Evolutionary conservation across 2,888 invertebrate genomes (phyloP).

Genomic region (Scaptomyza reducta): DNA sequence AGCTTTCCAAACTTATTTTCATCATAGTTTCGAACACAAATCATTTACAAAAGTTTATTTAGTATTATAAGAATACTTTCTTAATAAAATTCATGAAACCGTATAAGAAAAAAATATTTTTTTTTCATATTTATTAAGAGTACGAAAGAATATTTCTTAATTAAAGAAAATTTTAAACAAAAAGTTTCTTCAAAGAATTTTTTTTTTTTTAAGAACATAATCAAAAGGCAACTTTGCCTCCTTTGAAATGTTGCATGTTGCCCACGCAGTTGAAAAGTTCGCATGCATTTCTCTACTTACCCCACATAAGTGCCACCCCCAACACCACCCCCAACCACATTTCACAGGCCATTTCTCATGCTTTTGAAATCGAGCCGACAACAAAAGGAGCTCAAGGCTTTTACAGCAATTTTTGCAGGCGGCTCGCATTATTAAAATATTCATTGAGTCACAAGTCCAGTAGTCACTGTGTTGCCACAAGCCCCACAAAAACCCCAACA

Average conservation of each 20-base stretch:
- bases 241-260: slow-evolving; percentile 1
- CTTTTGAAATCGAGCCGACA: slow-evolving; percentile 18
- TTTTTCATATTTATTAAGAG: too few relatives aligned
- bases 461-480: slow-evolving; percentile 12
- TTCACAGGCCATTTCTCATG: slow-evolving; percentile 38
- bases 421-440: slow-evolving; percentile 70
- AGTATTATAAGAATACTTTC: too few relatives aligned
- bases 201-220: neutral
- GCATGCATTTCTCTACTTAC: slow-evolving; percentile 11
- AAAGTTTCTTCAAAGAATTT: neutral
- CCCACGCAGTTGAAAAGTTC: slow-evolving; percentile 36
- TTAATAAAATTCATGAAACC: too few relatives aligned
- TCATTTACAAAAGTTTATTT: too few relatives aligned
- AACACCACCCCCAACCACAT: neutral
- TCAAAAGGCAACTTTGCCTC: neutral
- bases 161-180: neutral
- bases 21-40: too few relatives aligned
- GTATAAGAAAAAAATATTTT: too few relatives aligned
- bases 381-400: slow-evolving; percentile 65
- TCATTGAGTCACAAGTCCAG: slow-evolving; percentile 50
- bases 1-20: too few relatives aligned
- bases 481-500: neutral
- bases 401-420: slow-evolving; percentile 63
- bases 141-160: too few relatives aligned
- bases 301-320: neutral